A percentile compares a stretch with the other conserved stretches of the same genome.
Evolutionary conservation across 2,888 invertebrate genomes (phyloP).

Genomic region (Eupithecia centaureata): DNA sequence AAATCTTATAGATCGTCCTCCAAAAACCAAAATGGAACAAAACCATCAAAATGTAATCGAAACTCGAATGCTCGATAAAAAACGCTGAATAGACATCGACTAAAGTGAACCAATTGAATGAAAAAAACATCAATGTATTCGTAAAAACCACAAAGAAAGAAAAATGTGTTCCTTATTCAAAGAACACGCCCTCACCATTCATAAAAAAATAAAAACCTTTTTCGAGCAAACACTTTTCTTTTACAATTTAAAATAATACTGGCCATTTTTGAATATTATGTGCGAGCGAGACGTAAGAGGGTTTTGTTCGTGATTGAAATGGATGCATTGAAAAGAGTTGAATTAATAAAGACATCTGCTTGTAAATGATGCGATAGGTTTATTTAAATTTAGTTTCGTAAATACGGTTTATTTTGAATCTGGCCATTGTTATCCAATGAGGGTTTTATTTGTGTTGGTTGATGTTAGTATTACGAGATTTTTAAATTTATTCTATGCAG

Average conservation of each 20-base stretch:
- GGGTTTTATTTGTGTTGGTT: conserved; percentile 28
- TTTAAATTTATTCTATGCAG: background rate
- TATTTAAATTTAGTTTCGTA: conserved; percentile 49
- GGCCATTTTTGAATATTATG: conserved; percentile 73
- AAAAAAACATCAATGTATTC: conserved; percentile 60
- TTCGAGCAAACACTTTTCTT: conserved; percentile 65
- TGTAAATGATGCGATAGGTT: conserved; percentile 56
- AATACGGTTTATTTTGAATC: conserved; percentile 43
- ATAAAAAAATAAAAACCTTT: conserved; percentile 59
- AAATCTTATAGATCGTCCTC: conserved; percentile 28
- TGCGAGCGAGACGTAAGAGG: conserved; percentile 54
- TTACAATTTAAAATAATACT: conserved; percentile 63
- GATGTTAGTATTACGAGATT: background rate
- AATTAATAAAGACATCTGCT: conserved; percentile 69
- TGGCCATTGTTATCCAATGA: conserved; percentile 27
- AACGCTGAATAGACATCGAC: conserved; percentile 57
- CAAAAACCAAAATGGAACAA: conserved; percentile 46
- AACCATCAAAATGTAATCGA: conserved; percentile 56
- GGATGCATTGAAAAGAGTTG: conserved; percentile 50
- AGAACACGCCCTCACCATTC: conserved; percentile 53
- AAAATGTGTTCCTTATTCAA: conserved; percentile 47
- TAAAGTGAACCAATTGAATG: conserved; percentile 56
- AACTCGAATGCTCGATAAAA: conserved; percentile 45
- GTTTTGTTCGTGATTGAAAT: conserved; percentile 50
- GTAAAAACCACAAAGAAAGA: conserved; percentile 57